A percentile compares a stretch with the other conserved stretches of the same genome.
Evolutionary conservation across 2,888 invertebrate genomes (phyloP).

Genomic region (Pocota personata): DNA sequence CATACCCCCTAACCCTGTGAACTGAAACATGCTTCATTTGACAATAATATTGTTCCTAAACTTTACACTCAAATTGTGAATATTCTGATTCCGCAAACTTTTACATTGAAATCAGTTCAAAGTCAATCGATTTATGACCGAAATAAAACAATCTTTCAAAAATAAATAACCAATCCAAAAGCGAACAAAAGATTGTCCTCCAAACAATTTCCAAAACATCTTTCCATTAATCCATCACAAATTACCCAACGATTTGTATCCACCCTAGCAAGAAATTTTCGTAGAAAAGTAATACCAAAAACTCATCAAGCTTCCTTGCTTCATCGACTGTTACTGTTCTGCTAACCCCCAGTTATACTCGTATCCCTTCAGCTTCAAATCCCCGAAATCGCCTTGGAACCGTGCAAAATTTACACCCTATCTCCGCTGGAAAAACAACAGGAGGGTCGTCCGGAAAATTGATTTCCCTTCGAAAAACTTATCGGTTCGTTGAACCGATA

Average conservation of each 20-base stretch:
- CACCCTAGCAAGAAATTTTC: background rate
- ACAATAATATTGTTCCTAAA: background rate
- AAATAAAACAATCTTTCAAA: background rate
- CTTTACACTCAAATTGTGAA: background rate
- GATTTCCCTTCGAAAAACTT: slow-evolving; percentile 64
- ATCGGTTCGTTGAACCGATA: slow-evolving; percentile 64
- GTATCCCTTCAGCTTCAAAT: slow-evolving; percentile 22
- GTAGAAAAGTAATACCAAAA: background rate
- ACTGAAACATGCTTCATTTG: background rate
- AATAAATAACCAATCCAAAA: background rate
- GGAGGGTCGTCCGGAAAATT: slow-evolving; percentile 61
- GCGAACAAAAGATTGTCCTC: slow-evolving; percentile 1
- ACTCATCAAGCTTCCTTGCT: slow-evolving; percentile 22
- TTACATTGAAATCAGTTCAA: slow-evolving; percentile 6
- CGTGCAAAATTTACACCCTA: slow-evolving; percentile 43
- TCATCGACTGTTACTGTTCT: slow-evolving; percentile 37
- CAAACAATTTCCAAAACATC: slow-evolving; percentile 22
- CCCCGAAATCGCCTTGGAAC: slow-evolving; percentile 27
- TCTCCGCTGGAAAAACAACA: slow-evolving; percentile 41
- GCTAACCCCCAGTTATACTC: slow-evolving; percentile 7
- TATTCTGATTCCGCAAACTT: background rate
- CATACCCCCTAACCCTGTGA: background rate
- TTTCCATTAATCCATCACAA: slow-evolving; percentile 40
- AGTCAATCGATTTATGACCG: slow-evolving; percentile 6
- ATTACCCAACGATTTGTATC: slow-evolving; percentile 34